Evolutionary conservation across 1,140 invertebrate genomes (phyloP), one percentile per base, ranked within the genome.

Genomic region (Pseudomyrmex pallidus): DNA sequence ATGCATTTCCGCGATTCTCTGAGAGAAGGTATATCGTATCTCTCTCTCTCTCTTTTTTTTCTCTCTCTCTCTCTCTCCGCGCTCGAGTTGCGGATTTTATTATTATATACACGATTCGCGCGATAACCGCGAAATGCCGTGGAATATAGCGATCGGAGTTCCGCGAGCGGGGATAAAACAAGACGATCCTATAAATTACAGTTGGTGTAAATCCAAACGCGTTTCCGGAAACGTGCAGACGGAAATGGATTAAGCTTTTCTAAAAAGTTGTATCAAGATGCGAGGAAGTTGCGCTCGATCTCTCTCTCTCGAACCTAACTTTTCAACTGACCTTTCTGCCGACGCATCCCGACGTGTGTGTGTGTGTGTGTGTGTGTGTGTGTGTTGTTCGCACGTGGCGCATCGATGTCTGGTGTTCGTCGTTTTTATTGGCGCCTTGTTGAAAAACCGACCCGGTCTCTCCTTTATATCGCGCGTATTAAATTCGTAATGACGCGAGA

Each of bases 241-340:
- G 77, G 87, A 86, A 87, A 88, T 88, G 74, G 76, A 88, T 87
- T 87, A 88, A 85, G 86, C 87, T 82, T 70, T 63, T 67, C 50
- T n/a, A 63, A 67, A 67, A 85, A 87, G 70, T 88, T 87, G 86
- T 87, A 87, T 87, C 85, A 82, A 87, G 86, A 87, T 80, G 82
- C 82, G 57, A 52, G 82, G 46, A 87, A 87, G 68, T 87, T 87
- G 5, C 3, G 22, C 74, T 82, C 78, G 86, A 87, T 87, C 1
- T 22, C 20, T 22, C n/a, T n/a, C 85, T 87, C 68, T n/a, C 64
- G 35, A 35, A 44, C 35, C 25, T 78, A 87, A 87, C 85, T 87
- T 87, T 87, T 74, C 85, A 82, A 82, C 85, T 48, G 77, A 48
- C 46, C 68, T 84, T 78, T 54, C 74, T 5, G 68, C 73, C 78